These are phyloP conservation scores for Pelobates fuscus DNA, from an alignment of 2,113 vertebrate genomes.

Conservation along the genomic window DNA sequence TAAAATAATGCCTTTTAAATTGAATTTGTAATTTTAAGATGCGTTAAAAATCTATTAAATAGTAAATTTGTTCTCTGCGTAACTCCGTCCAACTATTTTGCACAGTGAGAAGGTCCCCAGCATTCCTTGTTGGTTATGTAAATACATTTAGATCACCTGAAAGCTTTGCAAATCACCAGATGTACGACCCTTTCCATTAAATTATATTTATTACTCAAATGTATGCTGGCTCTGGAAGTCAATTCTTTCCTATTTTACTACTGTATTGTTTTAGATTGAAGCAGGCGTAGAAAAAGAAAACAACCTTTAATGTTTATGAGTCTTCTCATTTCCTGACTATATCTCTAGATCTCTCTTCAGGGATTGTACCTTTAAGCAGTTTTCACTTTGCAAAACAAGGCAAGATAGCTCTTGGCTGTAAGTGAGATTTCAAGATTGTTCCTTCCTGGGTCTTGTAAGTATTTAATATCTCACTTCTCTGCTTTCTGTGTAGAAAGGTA, in stretches of 20 bases:
- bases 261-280: conserved; percentile 19
- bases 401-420: conserved; percentile 38
- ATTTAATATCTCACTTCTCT: conserved; percentile 44
- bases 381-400: conserved; percentile 35
- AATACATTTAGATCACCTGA: no score
- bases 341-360: conserved; percentile 42
- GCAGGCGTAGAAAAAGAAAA: conserved; percentile 36
- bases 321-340: conserved; percentile 43
- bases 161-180: no score
- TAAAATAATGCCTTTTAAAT: no score
- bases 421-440: conserved; percentile 49
- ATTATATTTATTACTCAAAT: not conserved
- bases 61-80: no score
- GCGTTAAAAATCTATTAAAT: no score
- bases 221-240: not conserved
- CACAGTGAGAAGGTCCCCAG: no score
- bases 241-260: conserved; percentile 18
- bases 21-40: no score
- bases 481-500: conserved; percentile 34
- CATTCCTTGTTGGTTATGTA: no score
- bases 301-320: conserved; percentile 46
- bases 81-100: no score
- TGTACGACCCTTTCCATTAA: no score
- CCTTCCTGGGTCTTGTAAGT: conserved; percentile 47
- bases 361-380: conserved; percentile 50